These are phyloP conservation scores for Adineta ricciae DNA, from an alignment of 2,888 invertebrate genomes.

Conservation along the genomic window DNA sequence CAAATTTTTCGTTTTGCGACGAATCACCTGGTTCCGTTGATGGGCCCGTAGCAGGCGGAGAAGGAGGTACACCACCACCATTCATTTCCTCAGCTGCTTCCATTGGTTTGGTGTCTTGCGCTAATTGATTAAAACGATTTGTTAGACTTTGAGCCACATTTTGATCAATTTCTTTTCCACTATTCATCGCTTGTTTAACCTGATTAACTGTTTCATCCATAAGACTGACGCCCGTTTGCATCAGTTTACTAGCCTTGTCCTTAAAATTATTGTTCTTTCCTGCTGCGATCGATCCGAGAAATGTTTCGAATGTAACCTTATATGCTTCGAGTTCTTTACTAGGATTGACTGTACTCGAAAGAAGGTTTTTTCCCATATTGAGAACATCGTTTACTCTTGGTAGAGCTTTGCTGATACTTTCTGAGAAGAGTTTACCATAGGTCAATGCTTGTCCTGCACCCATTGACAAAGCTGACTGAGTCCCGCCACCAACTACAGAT, in stretches of 20 bases:
- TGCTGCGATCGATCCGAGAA: neutral
- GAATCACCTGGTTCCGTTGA: neutral
- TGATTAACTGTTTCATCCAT: neutral
- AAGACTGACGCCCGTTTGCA: neutral
- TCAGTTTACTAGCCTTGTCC: neutral
- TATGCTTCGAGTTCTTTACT: neutral
- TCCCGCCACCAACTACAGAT: neutral
- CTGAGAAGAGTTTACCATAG: neutral
- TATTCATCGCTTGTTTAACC: neutral
- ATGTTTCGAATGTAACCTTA: neutral
- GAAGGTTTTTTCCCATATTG: neutral
- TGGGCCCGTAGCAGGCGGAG: neutral
- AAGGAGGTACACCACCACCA: neutral
- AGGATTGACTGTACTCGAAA: neutral
- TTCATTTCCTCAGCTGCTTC: neutral
- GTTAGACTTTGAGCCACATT: neutral
- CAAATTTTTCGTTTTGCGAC: neutral
- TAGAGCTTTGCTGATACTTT: neutral
- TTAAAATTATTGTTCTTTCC: neutral
- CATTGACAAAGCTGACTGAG: neutral
- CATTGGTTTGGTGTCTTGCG: neutral
- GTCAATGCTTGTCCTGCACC: neutral
- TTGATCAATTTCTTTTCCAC: neutral
- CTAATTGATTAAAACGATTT: neutral
- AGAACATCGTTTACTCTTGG: neutral